Percentiles rank a stretch among this genome's conserved stretches.
phyloP scores from a whole-genome alignment of 2,113 vertebrate species.

The Nothocercus julius region DNA sequence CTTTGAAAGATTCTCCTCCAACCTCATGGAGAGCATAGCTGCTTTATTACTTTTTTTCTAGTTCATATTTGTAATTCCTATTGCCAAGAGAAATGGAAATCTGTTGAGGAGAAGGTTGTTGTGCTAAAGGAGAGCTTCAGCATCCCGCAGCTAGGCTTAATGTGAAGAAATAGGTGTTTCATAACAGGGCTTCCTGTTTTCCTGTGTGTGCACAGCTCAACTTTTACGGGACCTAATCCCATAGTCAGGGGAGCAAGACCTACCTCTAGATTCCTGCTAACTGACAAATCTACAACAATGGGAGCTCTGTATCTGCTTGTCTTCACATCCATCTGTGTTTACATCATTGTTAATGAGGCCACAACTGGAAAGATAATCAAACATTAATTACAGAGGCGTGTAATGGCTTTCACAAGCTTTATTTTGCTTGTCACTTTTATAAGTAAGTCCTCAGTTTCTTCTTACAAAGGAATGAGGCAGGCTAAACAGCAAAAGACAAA shows the following conservation, averaged over 20 bases:
- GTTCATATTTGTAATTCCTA: neutral
- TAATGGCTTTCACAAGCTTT: neutral
- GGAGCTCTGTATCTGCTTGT: slow-evolving; percentile 36
- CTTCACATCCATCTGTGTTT: slow-evolving; percentile 44
- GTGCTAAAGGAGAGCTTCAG: neutral
- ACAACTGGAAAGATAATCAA: slow-evolving; percentile 17
- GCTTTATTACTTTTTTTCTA: neutral
- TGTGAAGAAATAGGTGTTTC: neutral
- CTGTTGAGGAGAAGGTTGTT: neutral
- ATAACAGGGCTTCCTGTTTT: neutral
- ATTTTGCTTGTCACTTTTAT: neutral
- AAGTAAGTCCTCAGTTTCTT: neutral
- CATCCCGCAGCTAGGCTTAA: neutral
- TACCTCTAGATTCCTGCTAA: neutral
- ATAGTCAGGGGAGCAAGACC: neutral
- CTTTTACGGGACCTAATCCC: neutral
- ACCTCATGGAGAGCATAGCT: neutral
- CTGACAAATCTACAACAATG: neutral
- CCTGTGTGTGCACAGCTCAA: neutral
- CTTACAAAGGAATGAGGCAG: neutral
- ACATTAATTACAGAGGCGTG: slow-evolving; percentile 23
- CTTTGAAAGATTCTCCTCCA: neutral
- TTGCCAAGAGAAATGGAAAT: neutral
- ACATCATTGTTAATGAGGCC: neutral
- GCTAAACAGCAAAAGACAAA: neutral